phyloP scores from a whole-genome alignment of 2,888 invertebrate genomes.

The Argyra leucocephala region DNA sequence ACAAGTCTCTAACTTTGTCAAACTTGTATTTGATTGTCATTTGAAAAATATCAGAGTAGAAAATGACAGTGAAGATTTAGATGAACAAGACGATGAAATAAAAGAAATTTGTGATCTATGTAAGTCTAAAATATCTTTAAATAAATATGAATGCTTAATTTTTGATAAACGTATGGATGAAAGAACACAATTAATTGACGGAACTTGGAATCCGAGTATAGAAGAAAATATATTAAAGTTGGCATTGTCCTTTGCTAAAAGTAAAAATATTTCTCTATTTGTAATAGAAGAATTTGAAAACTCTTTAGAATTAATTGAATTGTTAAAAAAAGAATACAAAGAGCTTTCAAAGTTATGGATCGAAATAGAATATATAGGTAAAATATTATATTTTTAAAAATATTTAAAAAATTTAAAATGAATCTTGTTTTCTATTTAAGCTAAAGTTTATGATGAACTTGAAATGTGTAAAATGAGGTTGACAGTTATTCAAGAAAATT shows the following conservation, averaged over 20 bases:
- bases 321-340: constrained; percentile 57
- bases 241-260: constrained; percentile 40
- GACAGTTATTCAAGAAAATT: constrained; percentile 32
- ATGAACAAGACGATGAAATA: constrained; percentile 15
- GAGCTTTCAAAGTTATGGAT: constrained; percentile 40
- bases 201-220: constrained; percentile 54
- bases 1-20: constrained; percentile 30
- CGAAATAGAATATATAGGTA: constrained; percentile 36
- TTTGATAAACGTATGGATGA: constrained; percentile 46
- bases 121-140: constrained; percentile 40
- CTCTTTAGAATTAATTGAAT: constrained; percentile 50
- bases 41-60: constrained; percentile 33
- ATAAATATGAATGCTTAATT: constrained; percentile 48
- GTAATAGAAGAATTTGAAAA: constrained; percentile 45
- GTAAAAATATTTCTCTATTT: constrained; percentile 33
- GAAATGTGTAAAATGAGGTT: constrained; percentile 59
- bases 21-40: constrained; percentile 37
- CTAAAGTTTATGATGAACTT: constrained; percentile 59
- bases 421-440: constrained; percentile 14
- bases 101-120: constrained; percentile 43
- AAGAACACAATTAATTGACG: constrained; percentile 40
- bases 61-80: constrained; percentile 19
- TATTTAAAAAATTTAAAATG: neutral
- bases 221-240: constrained; percentile 51
- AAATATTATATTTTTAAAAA: neutral